These are phyloP conservation scores for Limnodromus scolopaceus DNA, from an alignment of 2,797 vertebrate genomes.

Conservation along the genomic window DNA sequence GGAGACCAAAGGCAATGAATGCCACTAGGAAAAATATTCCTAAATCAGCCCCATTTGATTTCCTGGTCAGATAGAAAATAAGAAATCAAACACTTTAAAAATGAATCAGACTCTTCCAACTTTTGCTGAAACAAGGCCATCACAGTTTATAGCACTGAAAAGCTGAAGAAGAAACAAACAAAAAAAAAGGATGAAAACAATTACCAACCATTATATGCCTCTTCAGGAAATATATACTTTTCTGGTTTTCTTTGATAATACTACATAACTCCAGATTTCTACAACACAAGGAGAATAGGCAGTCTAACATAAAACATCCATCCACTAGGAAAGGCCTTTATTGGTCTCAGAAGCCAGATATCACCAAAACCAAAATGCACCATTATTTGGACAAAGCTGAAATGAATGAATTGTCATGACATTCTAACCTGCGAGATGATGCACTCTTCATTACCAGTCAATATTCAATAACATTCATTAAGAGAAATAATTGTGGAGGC, in stretches of 20 bases:
- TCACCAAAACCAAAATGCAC: neutral
- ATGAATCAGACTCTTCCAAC: slow-evolving; percentile 33
- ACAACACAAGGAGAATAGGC: neutral
- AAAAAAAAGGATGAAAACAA: slow-evolving; percentile 11
- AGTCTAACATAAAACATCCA: neutral
- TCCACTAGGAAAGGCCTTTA: neutral
- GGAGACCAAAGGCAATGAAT: neutral
- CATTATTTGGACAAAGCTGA: neutral
- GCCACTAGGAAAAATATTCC: neutral
- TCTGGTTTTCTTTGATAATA: slow-evolving; percentile 8
- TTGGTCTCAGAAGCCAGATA: neutral
- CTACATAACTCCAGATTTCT: slow-evolving; percentile 4
- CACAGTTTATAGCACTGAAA: slow-evolving; percentile 22
- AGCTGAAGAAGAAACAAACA: slow-evolving; percentile 19
- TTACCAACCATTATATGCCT: slow-evolving; percentile 9
- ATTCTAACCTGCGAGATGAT: neutral
- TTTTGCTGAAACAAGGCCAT: neutral
- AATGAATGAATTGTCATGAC: neutral
- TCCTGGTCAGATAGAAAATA: neutral
- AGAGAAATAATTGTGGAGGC: neutral
- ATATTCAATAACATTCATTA: neutral
- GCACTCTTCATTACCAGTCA: neutral
- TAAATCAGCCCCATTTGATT: slow-evolving; percentile 1
- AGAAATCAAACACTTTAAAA: slow-evolving; percentile 54
- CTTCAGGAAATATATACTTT: neutral